Conservation (phyloP, 2,797 vertebrate species). For the Crenichthys baileyi region DNA sequence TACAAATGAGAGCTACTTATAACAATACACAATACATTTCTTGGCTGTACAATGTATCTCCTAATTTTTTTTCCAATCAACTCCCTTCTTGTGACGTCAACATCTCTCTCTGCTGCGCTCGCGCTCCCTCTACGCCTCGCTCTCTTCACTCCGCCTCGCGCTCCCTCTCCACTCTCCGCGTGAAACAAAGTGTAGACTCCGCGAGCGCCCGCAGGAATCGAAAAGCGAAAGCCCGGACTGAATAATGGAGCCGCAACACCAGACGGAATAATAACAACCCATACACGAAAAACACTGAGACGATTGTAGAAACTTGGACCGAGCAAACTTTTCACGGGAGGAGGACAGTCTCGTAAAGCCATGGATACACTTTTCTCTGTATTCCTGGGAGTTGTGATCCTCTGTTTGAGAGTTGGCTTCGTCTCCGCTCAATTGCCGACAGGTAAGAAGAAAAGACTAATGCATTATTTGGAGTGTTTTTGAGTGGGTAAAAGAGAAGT, state of each 20-base stretch:
- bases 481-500: constrained; percentile 18
- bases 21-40: not conserved
- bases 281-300: not conserved
- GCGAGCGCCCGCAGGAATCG: constrained; percentile 61
- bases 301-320: constrained; percentile 31
- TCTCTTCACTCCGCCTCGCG: constrained; percentile 17
- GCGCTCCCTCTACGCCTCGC: constrained; percentile 7
- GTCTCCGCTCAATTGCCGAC: constrained; percentile 65
- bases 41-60: not conserved
- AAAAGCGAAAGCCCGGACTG: constrained; percentile 57
- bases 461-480: not conserved
- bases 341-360: constrained; percentile 41
- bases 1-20: not conserved
- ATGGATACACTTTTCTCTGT: constrained; percentile 74
- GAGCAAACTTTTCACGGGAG: constrained; percentile 52
- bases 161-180: constrained; percentile 52
- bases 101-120: constrained; percentile 13
- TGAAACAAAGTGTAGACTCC: constrained; percentile 70
- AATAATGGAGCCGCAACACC: constrained; percentile 65
- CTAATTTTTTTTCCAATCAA: constrained; percentile 11
- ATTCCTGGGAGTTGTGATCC: constrained; percentile 64
- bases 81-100: constrained; percentile 66
- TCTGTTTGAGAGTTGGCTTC: constrained; percentile 35
- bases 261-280: constrained; percentile 60
- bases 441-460: constrained; percentile 52